A percentile compares a stretch with the other conserved stretches of the same genome.
phyloP scores from a whole-genome alignment of 1,140 invertebrate genomes.

The Achroia grisella region DNA sequence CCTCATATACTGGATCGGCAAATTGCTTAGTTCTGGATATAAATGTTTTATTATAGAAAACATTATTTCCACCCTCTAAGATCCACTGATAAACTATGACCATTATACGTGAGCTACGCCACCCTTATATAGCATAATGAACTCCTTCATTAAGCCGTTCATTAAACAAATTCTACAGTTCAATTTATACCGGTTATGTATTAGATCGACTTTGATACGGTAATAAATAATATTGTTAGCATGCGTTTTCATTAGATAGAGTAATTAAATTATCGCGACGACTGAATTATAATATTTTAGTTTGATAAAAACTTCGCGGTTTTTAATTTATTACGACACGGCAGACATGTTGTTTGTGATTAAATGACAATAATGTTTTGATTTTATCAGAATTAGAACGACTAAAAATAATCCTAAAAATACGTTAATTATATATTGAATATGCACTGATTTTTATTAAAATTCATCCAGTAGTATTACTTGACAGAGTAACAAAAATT shows the following conservation, averaged over 20 bases:
- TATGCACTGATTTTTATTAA: no score
- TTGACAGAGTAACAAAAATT: no score
- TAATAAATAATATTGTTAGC: conserved; percentile 7
- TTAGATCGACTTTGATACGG: conserved; percentile 7
- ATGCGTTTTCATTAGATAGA: conserved; percentile 7
- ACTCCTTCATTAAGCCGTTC: not conserved
- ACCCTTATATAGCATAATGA: not conserved
- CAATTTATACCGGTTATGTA: conserved; percentile 3
- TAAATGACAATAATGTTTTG: no score
- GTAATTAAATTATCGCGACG: not conserved
- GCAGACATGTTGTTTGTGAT: no score
- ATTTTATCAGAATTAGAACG: no score
- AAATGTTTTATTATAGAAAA: conserved; percentile 10
- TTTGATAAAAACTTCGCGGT: no score
- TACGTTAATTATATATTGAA: no score
- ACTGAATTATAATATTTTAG: no score
- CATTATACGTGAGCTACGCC: not conserved
- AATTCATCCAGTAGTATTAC: no score
- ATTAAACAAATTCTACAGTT: not conserved
- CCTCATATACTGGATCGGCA: not conserved
- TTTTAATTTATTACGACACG: no score
- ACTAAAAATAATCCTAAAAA: no score
- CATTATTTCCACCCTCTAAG: conserved; percentile 1
- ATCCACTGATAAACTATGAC: conserved; percentile 2
- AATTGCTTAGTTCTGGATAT: conserved; percentile 6